Conservation (phyloP, 37 sponge, comb jelly and placozoan genomes). For the Hexactinellida sp. region DNA sequence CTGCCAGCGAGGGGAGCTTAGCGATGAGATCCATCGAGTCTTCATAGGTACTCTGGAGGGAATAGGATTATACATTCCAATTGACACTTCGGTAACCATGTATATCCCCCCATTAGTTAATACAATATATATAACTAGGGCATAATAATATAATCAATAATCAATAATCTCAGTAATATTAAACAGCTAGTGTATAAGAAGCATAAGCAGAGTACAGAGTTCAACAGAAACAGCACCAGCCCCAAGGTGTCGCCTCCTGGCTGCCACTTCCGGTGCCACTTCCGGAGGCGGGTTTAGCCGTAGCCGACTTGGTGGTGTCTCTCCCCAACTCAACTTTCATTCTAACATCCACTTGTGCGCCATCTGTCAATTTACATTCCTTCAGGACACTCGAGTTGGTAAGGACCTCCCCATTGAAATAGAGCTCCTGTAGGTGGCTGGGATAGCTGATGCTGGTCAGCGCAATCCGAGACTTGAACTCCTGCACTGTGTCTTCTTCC, state of each 20-base stretch:
- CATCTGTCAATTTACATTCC: not conserved
- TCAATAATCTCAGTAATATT: too few relatives aligned
- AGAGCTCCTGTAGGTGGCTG: not conserved
- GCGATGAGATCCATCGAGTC: conserved; percentile 96
- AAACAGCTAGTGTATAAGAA: too few relatives aligned
- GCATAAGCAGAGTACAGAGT: too few relatives aligned
- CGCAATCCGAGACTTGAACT: not conserved
- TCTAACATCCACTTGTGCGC: not conserved
- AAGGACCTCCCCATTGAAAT: not conserved
- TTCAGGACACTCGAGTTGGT: not conserved
- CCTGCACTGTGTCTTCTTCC: not conserved
- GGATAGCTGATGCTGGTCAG: not conserved
- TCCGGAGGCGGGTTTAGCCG: too few relatives aligned
- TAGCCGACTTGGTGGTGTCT: not conserved
- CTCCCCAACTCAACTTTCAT: not conserved
- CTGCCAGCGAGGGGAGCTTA: conserved; percentile 83
- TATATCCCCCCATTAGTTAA: too few relatives aligned
- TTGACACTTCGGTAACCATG: too few relatives aligned
- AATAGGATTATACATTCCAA: too few relatives aligned
- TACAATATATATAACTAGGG: too few relatives aligned
- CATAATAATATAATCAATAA: too few relatives aligned
- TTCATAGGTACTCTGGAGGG: conserved; percentile 63
- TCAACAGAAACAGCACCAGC: too few relatives aligned
- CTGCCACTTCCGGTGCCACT: too few relatives aligned
- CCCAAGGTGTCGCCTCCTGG: too few relatives aligned